Base-by-base conservation (phyloP, 2,113 vertebrate genomes). In the Protomyctophum bolini region DNA sequence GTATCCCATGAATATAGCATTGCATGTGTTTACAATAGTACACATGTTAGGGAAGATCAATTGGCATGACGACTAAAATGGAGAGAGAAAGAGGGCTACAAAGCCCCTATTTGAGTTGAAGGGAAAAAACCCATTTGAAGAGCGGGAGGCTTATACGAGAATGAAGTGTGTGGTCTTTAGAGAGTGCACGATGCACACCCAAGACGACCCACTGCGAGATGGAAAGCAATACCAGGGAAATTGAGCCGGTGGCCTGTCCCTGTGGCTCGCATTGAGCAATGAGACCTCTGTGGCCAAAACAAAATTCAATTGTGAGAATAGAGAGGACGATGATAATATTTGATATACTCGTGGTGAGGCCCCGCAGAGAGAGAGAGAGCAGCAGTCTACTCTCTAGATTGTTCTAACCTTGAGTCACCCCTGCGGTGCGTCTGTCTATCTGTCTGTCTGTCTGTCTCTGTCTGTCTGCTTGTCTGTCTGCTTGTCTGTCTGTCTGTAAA, bases 331-430 rank as follows among this genome's bases (percentile, higher is more conserved):
- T 70, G 74, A 80, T 82, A 73, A 76, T 80, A 81, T 83, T 80
- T 72, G 63, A 59, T 50, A 59, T 50, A 29, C 67, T 69, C 78
- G 68, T 61, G 61, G 74, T 79, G 71, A 71, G 74, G 63, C 49
- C 48, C 5, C 72, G 14, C 7, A 41, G 33, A 41, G 33, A 41
- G 33, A 41, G 33, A 41, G 33, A 41, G 33, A 41, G 33, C 33
- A 75, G 51, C 54, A 57, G 73, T 62, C 52, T 73, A 48, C 47
- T 75, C 67, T 73, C 55, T 65, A 73, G 63, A 86, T 82, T 81
- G 81, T 54, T 62, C 58, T 81, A 81, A 87, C 84, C 85, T 90
- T 86, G 77, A 83, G 55, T 81, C 76, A 70, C 68, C 68, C 79
- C 63, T 76, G 51, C 66, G 21, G 21, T 70, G 1, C 68, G 70